Evolutionary conservation across 2,113 vertebrate species (phyloP), one percentile per base, ranked within the genome.

Genomic region (Sinocyclocheilus grahami): DNA sequence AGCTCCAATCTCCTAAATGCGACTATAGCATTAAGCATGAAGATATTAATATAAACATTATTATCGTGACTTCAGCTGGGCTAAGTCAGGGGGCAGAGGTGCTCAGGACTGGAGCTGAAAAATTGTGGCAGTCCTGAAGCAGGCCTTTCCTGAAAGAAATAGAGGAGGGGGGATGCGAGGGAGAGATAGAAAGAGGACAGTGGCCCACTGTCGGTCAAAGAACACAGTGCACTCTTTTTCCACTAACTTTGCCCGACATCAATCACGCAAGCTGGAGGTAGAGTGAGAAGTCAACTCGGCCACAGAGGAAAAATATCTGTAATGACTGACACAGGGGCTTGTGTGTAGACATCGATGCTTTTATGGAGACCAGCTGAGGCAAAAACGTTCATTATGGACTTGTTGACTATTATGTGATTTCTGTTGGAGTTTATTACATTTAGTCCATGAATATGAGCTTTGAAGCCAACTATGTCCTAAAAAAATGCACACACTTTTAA

Each of bases 61-160:
- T 33, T 10, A 46, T 46, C 46, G 10, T 10, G 13, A 42, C n/a
- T n/a, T n/a, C 33, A 75, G 72, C 67, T 75, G 75, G 83, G 85
- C 62, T 27, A 79, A 76, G 48, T 39, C 81, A 58, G 72, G 82
- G 87, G 80, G 72, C 78, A 87, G 69, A 84, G 81, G 69, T 76
- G 53, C 60, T 72, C 30, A 22, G 55, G n/a, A 74, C 20, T 13
- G 48, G 63, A 76, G 60, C 80, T 65, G 60, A 76, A 87, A 78
- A 72, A 84, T 72, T 82, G 74, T 69, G 81, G 62, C 39, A 39
- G 78, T 74, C 63, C 78, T 80, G 14, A 63, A 27, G 79, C 33
- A 67, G 60, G 74, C 10, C 62, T 71, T 48, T 71, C 78, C n/a
- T 76, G 82, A 84, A 84, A 58, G 82, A 84, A 22, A 75, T 51